Percentiles rank a stretch among this genome's conserved stretches.
phyloP scores from a whole-genome alignment of 2,797 vertebrate genomes.

The Micropoecilia bifurca region DNA sequence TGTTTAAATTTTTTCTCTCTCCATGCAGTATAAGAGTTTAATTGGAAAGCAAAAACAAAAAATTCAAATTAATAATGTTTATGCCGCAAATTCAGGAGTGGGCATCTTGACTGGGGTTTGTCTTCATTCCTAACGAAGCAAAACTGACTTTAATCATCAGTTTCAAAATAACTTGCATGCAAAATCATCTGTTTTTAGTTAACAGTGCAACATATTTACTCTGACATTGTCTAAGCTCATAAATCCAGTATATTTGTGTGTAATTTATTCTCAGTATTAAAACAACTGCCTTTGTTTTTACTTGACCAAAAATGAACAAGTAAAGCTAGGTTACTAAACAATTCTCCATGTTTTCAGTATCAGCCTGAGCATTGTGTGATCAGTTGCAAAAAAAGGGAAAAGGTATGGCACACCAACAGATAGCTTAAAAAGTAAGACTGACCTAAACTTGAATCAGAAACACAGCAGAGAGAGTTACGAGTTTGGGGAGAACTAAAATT shows the following conservation, averaged over 20 bases:
- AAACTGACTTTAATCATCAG: background rate
- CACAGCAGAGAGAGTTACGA: no score
- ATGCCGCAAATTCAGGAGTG: slow-evolving; percentile 10
- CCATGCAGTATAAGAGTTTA: no score
- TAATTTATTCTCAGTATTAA: background rate
- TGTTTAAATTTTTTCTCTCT: background rate
- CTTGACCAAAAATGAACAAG: background rate
- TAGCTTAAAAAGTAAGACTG: no score
- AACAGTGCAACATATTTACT: background rate
- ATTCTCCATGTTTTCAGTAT: background rate
- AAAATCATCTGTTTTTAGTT: background rate
- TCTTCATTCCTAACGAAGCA: slow-evolving; percentile 15
- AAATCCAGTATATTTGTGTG: background rate
- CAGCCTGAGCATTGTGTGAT: background rate
- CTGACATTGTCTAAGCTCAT: background rate
- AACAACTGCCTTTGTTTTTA: background rate
- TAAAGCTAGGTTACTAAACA: background rate
- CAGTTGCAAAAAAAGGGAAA: background rate
- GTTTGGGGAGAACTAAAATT: no score
- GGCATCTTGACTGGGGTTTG: slow-evolving; percentile 32
- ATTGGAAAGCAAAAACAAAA: background rate
- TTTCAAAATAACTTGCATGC: background rate
- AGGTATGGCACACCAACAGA: background rate
- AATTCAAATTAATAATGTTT: background rate
- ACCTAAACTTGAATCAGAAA: no score